Base-by-base conservation (phyloP, 2,888 invertebrate species). In the Harpagoxenus sublaevis region DNA sequence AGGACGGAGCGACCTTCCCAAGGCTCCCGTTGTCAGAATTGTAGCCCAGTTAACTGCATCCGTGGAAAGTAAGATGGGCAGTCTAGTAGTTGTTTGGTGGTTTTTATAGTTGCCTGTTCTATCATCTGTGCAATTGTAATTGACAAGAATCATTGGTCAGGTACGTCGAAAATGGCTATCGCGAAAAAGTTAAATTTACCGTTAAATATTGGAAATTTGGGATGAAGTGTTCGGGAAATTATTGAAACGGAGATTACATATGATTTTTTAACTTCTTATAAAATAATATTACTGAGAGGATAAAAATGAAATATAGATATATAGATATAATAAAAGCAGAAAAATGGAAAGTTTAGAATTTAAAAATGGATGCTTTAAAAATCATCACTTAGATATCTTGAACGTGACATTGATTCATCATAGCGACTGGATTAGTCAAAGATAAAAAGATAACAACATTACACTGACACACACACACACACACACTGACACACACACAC, bases 1-100 rank as follows among this genome's bases (percentile, higher is more conserved):
- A 92, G 93, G 91, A 92, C 92, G 86, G 90, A 89, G 90, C 82
- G 83, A 85, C 35, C 23, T 68, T 68, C 65, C 45, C 79, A 71
- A 81, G 73, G 79, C 60, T 39, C 39, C 35, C 45, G 10, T 35
- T 57, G 45, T 75, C 70, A 35, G 45, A n/a, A 31, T n/a, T 65
- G 42, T 73, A 79, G 70, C 65, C 66, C 84, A 60, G 89, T 85
- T 83, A 79, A 89, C 84, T 84, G 63, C 87, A 66, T 48, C 78
- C 28, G 42, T 42, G 35, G 45, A 75, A 86, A 84, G 35, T 62
- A 45, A 83, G 28, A 12, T 75, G 39, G n/a, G 31, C 39, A 31
- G 31, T 53, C 68, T 53, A 39, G 55, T 74, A 45, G n/a, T 42
- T 45, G 23, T 23, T 23, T 23, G 23, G 23, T 48, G 63, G 28